phyloP scores from a whole-genome alignment of 2,797 vertebrate species.

The Myripristis murdjan region DNA sequence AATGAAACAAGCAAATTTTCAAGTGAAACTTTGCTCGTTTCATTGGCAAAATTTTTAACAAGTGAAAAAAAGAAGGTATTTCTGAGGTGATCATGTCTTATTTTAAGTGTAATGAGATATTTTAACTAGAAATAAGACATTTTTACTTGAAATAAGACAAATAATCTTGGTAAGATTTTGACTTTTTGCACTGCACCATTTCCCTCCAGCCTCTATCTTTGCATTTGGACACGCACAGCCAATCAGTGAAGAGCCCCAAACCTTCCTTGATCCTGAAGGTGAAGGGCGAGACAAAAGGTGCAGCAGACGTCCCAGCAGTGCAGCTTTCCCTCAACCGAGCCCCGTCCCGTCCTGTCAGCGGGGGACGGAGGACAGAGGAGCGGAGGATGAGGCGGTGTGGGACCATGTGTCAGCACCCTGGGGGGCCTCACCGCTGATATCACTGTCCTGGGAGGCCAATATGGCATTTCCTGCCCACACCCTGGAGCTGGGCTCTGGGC shows the following conservation, averaged over 20 bases:
- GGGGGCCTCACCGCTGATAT: conserved; percentile 73
- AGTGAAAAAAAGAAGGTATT: too few relatives aligned
- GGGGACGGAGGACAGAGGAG: conserved; percentile 55
- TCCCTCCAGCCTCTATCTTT: conserved; percentile 15
- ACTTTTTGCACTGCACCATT: too few relatives aligned
- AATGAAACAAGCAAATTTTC: too few relatives aligned
- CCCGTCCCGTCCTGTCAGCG: conserved; percentile 48
- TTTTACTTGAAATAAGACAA: too few relatives aligned
- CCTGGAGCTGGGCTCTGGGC: conserved; percentile 49
- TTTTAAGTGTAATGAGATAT: too few relatives aligned
- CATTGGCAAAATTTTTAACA: too few relatives aligned
- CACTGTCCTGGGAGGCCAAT: conserved; percentile 72
- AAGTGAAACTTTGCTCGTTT: too few relatives aligned
- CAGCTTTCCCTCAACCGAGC: conserved; percentile 24
- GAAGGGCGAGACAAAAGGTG: conserved; percentile 45
- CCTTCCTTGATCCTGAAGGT: conserved; percentile 14
- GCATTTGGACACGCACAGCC: not conserved
- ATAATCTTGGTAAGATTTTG: too few relatives aligned
- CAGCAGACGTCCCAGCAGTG: conserved; percentile 42
- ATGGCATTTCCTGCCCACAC: conserved; percentile 74
- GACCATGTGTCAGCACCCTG: conserved; percentile 79
- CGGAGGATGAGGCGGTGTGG: conserved; percentile 44
- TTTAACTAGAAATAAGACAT: too few relatives aligned
- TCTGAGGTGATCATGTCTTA: too few relatives aligned
- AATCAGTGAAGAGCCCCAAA: conserved; percentile 28